These are phyloP conservation scores for Zaprionus nigranus DNA, from an alignment of 1,140 invertebrate genomes.

Conservation along the genomic window DNA sequence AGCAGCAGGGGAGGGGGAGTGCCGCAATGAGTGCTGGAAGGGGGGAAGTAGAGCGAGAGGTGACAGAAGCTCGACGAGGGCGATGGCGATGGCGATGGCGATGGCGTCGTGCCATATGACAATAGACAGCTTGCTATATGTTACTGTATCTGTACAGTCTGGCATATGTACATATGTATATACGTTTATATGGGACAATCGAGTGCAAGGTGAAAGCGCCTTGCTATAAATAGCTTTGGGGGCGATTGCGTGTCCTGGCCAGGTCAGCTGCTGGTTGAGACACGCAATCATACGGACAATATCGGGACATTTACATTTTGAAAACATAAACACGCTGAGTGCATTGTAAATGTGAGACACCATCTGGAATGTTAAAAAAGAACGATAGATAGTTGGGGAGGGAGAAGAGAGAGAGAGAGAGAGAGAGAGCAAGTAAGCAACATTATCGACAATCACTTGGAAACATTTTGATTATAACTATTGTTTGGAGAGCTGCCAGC, in stretches of 20 bases:
- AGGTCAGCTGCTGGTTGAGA: constrained; percentile 58
- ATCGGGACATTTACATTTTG: constrained; percentile 65
- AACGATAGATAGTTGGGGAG: not conserved
- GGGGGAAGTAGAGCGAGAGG: not conserved
- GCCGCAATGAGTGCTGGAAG: not conserved
- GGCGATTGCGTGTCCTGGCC: constrained; percentile 65
- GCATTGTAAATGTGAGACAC: constrained; percentile 45
- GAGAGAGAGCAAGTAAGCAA: not conserved
- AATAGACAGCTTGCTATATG: constrained; percentile 6
- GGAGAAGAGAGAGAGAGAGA: not conserved
- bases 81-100: constrained; percentile 9
- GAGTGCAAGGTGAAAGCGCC: constrained; percentile 56
- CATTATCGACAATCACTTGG: constrained; percentile 58
- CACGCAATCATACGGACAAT: constrained; percentile 60
- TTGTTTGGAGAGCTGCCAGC: not conserved
- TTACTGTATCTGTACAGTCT: constrained; percentile 18
- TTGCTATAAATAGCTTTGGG: constrained; percentile 33
- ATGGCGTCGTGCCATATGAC: constrained; percentile 8
- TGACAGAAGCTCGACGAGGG: constrained; percentile 41
- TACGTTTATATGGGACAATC: constrained; percentile 52
- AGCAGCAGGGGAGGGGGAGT: not conserved
- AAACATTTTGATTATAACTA: constrained; percentile 30
- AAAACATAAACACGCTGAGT: constrained; percentile 52
- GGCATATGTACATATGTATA: constrained; percentile 10
- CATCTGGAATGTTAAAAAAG: not conserved